Percentiles rank a stretch among this genome's conserved stretches.
Conservation (phyloP, 2,797 vertebrate species). For the Argyrosomus regius region DNA sequence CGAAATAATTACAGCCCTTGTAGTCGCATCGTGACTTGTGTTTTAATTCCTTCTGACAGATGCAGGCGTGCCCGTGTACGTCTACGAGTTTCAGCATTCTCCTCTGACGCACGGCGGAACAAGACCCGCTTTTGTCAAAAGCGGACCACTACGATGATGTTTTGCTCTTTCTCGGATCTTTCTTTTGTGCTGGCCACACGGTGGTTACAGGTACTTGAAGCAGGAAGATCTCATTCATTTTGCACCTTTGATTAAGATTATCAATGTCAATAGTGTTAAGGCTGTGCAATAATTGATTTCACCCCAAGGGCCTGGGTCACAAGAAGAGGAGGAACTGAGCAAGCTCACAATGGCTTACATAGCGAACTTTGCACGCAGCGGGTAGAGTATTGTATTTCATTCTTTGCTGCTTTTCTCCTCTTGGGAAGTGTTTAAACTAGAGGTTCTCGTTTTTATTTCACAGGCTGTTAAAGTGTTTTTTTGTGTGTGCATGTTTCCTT, state of each 20-base stretch:
- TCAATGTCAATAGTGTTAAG: constrained; percentile 36
- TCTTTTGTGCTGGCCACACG: constrained; percentile 61
- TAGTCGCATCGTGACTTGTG: neutral
- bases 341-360: constrained; percentile 83
- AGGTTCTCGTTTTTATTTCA: neutral
- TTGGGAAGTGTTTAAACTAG: neutral
- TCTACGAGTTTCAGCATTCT: constrained; percentile 85
- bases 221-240: neutral
- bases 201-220: constrained; percentile 41
- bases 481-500: neutral
- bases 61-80: constrained; percentile 81
- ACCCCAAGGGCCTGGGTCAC: constrained; percentile 62
- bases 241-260: neutral
- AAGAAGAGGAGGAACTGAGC: constrained; percentile 81
- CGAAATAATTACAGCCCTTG: neutral
- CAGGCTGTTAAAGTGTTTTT: neutral
- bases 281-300: neutral
- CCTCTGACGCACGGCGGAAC: constrained; percentile 40
- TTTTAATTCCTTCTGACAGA: constrained; percentile 65
- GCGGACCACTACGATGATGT: constrained; percentile 78
- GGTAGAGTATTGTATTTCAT: constrained; percentile 65
- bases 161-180: constrained; percentile 72
- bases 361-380: constrained; percentile 82
- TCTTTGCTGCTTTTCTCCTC: constrained; percentile 4
- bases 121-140: constrained; percentile 82